Conservation (phyloP, 1,140 invertebrate species). For the Pissodes strobi region DNA sequence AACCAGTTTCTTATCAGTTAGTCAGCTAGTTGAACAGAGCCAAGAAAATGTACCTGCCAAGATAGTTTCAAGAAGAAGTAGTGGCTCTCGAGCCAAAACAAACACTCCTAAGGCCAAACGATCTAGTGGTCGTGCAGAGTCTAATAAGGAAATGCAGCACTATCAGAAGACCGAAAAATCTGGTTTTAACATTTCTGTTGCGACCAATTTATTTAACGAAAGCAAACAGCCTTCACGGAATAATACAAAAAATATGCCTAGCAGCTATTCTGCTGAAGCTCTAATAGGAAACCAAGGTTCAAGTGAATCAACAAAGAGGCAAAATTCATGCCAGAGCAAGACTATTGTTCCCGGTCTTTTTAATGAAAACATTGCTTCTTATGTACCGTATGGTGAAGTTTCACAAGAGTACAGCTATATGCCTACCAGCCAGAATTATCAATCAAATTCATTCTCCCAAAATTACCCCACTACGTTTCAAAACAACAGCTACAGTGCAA, state of each 20-base stretch:
- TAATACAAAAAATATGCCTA: conserved; percentile 44
- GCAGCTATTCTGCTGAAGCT: conserved; percentile 66
- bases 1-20: conserved; percentile 64
- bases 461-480: conserved; percentile 42
- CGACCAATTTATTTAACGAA: conserved; percentile 39
- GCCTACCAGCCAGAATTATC: conserved; percentile 45
- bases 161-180: conserved; percentile 37
- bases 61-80: conserved; percentile 39
- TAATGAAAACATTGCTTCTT: conserved; percentile 47
- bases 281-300: conserved; percentile 59
- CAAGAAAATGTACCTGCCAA: conserved; percentile 54
- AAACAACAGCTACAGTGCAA: conserved; percentile 42
- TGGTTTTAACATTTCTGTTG: conserved; percentile 26
- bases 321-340: conserved; percentile 39
- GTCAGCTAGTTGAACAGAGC: conserved; percentile 66
- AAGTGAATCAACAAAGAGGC: conserved; percentile 28
- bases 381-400: conserved; percentile 48
- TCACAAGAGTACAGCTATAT: conserved; percentile 45
- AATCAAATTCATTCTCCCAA: conserved; percentile 38
- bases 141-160: conserved; percentile 1
- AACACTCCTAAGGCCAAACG: conserved; percentile 21
- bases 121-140: not conserved
- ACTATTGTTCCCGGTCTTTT: conserved; percentile 41
- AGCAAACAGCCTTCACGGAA: conserved; percentile 27
- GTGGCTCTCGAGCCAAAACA: conserved; percentile 40